Percentiles rank a stretch among this genome's conserved stretches.
phyloP scores from a whole-genome alignment of 2,113 vertebrate species.

The Campylomormyrus tamandua region DNA sequence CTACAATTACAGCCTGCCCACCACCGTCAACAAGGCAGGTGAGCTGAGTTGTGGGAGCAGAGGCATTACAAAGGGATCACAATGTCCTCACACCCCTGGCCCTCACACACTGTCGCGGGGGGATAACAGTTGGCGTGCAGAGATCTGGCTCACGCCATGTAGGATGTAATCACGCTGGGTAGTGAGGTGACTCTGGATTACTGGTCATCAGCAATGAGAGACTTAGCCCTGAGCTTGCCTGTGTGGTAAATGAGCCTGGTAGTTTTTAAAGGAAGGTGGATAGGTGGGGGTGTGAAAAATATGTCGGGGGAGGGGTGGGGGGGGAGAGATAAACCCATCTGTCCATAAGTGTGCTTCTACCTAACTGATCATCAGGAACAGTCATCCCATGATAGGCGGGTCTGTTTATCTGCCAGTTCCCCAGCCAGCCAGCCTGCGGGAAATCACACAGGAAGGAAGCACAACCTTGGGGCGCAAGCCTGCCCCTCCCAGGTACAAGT shows the following conservation, averaged over 20 bases:
- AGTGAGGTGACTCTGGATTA: background rate
- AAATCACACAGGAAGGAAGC: constrained; percentile 69
- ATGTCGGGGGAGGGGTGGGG: background rate
- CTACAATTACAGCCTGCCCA: constrained; percentile 82
- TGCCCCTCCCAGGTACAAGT: constrained; percentile 62
- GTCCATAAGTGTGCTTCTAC: background rate
- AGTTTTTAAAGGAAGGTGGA: background rate
- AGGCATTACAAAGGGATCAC: background rate
- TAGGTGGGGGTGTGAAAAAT: background rate
- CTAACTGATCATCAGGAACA: background rate
- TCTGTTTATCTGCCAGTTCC: constrained; percentile 53
- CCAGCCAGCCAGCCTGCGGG: constrained; percentile 69
- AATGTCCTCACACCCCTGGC: background rate
- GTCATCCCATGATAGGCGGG: background rate
- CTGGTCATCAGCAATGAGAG: background rate
- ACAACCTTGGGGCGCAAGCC: constrained; percentile 46
- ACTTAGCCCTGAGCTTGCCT: background rate
- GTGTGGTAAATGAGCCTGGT: background rate
- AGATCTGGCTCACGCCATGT: background rate
- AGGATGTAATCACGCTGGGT: background rate
- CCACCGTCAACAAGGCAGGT: constrained; percentile 84
- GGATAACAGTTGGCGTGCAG: background rate
- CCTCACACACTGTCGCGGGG: background rate
- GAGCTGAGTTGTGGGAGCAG: background rate
- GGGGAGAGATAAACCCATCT: background rate